Conservation (phyloP, 2,113 vertebrate genomes). For the Nothocercus julius region DNA sequence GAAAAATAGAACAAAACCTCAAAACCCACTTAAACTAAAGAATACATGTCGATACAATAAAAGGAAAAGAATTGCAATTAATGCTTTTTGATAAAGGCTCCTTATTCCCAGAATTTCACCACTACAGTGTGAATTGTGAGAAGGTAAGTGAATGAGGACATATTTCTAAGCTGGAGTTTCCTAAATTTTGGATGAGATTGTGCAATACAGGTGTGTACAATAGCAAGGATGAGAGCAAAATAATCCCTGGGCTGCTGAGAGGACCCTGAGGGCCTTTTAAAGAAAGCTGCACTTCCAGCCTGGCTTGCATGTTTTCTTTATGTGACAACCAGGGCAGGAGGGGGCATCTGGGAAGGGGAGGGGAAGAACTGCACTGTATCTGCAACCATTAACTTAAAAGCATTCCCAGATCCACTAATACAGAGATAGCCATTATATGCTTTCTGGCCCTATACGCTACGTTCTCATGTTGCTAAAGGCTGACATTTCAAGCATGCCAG, state of each 20-base stretch:
- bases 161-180: neutral
- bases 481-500: slow-evolving; percentile 7
- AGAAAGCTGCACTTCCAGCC: neutral
- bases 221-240: neutral
- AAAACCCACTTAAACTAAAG: neutral
- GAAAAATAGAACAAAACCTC: too few species aligned
- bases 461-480: neutral
- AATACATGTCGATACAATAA: neutral
- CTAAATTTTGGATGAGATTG: neutral
- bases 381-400: slow-evolving; percentile 3
- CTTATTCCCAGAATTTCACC: neutral
- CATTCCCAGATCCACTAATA: neutral
- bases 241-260: neutral
- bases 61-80: neutral
- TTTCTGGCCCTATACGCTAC: neutral
- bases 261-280: neutral
- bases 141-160: neutral
- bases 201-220: neutral
- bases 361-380: neutral
- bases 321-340: neutral
- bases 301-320: neutral
- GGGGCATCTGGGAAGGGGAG: neutral
- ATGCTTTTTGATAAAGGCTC: neutral
- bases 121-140: neutral
- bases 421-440: neutral